phyloP scores from a whole-genome alignment of 2,113 vertebrate species.

The Emydocephalus ijimae region DNA sequence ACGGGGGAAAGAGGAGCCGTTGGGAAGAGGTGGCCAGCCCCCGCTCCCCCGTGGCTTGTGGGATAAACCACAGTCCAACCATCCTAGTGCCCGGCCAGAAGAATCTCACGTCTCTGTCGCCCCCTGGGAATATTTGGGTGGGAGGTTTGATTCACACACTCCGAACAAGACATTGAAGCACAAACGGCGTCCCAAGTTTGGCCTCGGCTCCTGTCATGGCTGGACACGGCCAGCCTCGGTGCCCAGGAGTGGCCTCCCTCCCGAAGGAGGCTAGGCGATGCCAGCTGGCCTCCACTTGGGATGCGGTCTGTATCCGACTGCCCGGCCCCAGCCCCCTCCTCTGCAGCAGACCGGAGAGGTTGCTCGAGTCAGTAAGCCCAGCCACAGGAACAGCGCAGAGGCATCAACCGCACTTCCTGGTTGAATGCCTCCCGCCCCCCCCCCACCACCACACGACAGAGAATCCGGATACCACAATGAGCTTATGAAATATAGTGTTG shows the following conservation, averaged over 20 bases:
- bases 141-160: not conserved
- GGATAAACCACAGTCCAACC: not conserved
- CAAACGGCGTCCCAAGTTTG: rapidly evolving
- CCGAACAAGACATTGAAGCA: not conserved
- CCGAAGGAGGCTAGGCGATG: not conserved
- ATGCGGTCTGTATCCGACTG: not conserved
- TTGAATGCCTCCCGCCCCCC: rapidly evolving
- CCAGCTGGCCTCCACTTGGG: not conserved
- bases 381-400: not conserved
- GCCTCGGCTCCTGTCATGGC: not conserved
- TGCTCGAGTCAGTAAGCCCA: not conserved
- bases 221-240: not conserved
- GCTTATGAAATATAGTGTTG: conserved; percentile 73
- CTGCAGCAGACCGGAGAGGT: not conserved
- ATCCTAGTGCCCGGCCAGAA: not conserved
- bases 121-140: not conserved
- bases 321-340: not conserved
- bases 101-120: too few species aligned
- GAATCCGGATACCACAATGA: conserved; percentile 1
- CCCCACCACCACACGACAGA: not conserved
- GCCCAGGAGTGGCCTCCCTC: too few species aligned
- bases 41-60: not conserved
- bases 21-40: not conserved
- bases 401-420: not conserved
- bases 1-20: not conserved